Evolutionary conservation across 2,797 vertebrate species (phyloP), one percentile per base, ranked within the genome.

Genomic region (Sylvilagus floridanus): DNA sequence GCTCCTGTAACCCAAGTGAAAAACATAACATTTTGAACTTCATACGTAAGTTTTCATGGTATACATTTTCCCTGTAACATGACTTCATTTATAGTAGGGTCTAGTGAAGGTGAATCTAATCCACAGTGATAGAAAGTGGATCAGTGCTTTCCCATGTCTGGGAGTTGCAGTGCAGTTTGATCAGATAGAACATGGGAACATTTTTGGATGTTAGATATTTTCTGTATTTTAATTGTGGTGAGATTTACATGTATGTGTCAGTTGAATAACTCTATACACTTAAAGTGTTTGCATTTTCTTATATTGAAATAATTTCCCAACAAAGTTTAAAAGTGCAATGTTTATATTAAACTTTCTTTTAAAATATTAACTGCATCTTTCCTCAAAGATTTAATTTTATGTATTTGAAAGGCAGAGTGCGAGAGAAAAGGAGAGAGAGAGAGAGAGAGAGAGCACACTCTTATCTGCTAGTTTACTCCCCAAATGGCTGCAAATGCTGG

Each of bases 291-390:
- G 14, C 8, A 79, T 79, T 66, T 88, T 22, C 57, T 21, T 87
- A 9, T 84, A 75, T 81, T 24, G 82, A 90, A 96, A 89, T 85
- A 47, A 89, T 89, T 81, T 22, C 17, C 63, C 32, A 75, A 50
- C 14, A 42, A 62, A 42, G 52, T 83, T 42, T 12, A 82, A 57
- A 95, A 73, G 60, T 2, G 73, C 26, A 73, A 24, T 66, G 12
- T 57, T 68, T 50, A 17, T 57, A 84, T n/a, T 62, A 81, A 22
- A 68, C n/a, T 76, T 89, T 52, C 54, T 57, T 57, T 57, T 17
- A 57, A 57, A 57, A 57, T 57, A 16, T 57, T 57, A 57, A 19
- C 54, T 57, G 14, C 54, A 57, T 57, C 14, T 57, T 57, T 57
- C 42, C 54, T 57, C 21, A 57, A 57, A 57, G 54, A 57, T 21